Base-by-base conservation (phyloP, 2,113 vertebrate species). In the Tympanuchus pallidicinctus region DNA sequence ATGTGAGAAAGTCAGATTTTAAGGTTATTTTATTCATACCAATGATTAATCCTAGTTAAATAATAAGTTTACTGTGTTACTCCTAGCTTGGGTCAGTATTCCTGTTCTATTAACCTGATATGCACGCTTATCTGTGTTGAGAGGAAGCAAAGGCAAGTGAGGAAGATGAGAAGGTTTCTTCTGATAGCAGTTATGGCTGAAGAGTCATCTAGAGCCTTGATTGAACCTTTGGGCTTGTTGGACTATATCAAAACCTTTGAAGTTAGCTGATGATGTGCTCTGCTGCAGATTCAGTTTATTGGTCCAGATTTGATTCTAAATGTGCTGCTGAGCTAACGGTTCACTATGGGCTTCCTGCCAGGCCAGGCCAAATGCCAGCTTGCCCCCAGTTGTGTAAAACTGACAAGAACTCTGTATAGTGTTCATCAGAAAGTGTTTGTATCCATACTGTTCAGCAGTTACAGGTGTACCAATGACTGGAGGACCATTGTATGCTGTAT, bases 81-180 rank as follows among this genome's bases (percentile, higher is more conserved):
- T 15, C 20, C 22, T n/a, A 48, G 11, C 32, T 74, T 77, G 16
- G 14, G 6, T n/a, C 61, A n/a, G 17, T 69, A 11, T 52, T 48
- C 75, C 38, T 82, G 15, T 63, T 21, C 45, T 66, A 5, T 11
- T 81, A 80, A 45, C 7, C n/a, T 40, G 60, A 40, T 8, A 82
- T 38, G 57, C 8, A 61, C 3, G 1, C 0, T 0, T 16, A 14
- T n/a, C 12, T 65, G 36, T 0, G 0, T 14, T 65, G 19, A 74
- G 8, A 30, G 42, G 8, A 47, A 36, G n/a, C 8, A n/a, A 78
- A 69, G 13, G 17, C 34, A 43, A 91, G 24, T 10, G 65, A 52
- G 36, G 38, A 71, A 64, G 18, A 30, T 40, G 8, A 5, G 7
- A 6, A 54, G 9, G 50, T 13, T 45, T 50, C 60, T 28, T 86